Evolutionary conservation across 1,140 invertebrate species (phyloP).

Genomic region (Drosophila athabasca): DNA sequence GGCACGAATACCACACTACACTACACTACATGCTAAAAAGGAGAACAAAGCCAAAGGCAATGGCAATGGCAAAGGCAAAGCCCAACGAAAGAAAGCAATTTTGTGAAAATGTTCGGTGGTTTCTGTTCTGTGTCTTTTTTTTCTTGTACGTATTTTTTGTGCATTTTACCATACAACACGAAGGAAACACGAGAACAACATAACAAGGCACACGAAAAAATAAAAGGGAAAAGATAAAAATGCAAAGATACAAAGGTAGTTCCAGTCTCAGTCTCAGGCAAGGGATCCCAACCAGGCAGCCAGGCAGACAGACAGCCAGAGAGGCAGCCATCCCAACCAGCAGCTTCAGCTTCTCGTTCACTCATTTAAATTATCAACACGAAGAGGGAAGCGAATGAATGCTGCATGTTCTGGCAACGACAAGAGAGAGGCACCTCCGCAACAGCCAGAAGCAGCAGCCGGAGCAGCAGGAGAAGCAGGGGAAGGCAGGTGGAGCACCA

Average conservation of each 20-base stretch:
- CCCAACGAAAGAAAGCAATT: slow-evolving; percentile 61
- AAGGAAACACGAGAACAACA: slow-evolving; percentile 63
- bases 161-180: slow-evolving; percentile 53
- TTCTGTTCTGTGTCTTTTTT: slow-evolving; percentile 57
- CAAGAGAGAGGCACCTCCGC: background rate
- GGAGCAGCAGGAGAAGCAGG: no score
- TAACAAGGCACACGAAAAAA: slow-evolving; percentile 24
- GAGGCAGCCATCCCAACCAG: slow-evolving; percentile 7
- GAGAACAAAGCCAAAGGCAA: slow-evolving; percentile 22
- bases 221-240: slow-evolving; percentile 54
- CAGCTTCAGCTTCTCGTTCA: slow-evolving; percentile 36
- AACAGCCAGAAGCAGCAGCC: no score
- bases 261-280: background rate
- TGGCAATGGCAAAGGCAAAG: slow-evolving; percentile 17
- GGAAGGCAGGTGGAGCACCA: no score
- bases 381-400: slow-evolving; percentile 37
- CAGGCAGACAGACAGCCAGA: background rate
- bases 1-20: background rate
- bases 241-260: slow-evolving; percentile 35
- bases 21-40: slow-evolving; percentile 6
- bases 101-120: slow-evolving; percentile 63
- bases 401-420: slow-evolving; percentile 18
- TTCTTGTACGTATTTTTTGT: slow-evolving; percentile 11
- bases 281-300: slow-evolving; percentile 17
- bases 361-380: slow-evolving; percentile 67